Evolutionary conservation across 1,140 invertebrate species (phyloP).

Genomic region (Neodiprion virginianus): DNA sequence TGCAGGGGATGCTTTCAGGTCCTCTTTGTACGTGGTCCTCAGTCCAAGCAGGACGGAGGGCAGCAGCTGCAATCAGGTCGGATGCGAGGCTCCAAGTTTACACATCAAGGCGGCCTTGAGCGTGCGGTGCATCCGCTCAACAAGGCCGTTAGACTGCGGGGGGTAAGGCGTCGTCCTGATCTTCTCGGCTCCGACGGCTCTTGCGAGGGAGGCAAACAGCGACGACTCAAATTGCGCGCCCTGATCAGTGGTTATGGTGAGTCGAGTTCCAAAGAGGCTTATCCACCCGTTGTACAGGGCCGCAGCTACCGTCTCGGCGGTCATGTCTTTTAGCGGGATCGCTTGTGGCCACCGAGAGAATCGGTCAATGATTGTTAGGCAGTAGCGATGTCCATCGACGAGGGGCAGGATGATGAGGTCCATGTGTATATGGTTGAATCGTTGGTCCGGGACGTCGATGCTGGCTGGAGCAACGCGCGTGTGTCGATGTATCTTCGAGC

Average conservation of each 20-base stretch:
- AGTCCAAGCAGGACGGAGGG: slow-evolving; percentile 35
- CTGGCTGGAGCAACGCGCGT: background rate
- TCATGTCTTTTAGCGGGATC: slow-evolving; percentile 51
- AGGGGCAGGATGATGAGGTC: slow-evolving; percentile 52
- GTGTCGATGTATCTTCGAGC: background rate
- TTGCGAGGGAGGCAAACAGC: slow-evolving; percentile 31
- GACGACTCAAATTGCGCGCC: slow-evolving; percentile 44
- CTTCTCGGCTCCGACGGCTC: slow-evolving; percentile 26
- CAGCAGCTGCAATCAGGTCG: slow-evolving; percentile 29
- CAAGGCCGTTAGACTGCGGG: slow-evolving; percentile 38
- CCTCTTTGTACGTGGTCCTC: background rate
- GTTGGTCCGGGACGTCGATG: slow-evolving; percentile 14
- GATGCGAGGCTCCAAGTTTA: background rate
- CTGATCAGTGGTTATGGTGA: slow-evolving; percentile 41
- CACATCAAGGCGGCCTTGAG: slow-evolving; percentile 35
- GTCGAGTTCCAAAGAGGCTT: slow-evolving; percentile 41
- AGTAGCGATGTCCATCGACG: slow-evolving; percentile 46
- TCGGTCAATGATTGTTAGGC: slow-evolving; percentile 57
- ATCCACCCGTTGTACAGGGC: slow-evolving; percentile 47
- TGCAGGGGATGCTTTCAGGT: slow-evolving; percentile 18
- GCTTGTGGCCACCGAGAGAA: slow-evolving; percentile 60
- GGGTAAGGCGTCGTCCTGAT: slow-evolving; percentile 34
- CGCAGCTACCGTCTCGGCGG: slow-evolving; percentile 44
- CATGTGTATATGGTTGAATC: slow-evolving; percentile 51
- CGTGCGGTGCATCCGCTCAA: slow-evolving; percentile 37